These are phyloP conservation scores for Cochlearius cochlearius DNA, from an alignment of 2,113 vertebrate species.

Conservation along the genomic window DNA sequence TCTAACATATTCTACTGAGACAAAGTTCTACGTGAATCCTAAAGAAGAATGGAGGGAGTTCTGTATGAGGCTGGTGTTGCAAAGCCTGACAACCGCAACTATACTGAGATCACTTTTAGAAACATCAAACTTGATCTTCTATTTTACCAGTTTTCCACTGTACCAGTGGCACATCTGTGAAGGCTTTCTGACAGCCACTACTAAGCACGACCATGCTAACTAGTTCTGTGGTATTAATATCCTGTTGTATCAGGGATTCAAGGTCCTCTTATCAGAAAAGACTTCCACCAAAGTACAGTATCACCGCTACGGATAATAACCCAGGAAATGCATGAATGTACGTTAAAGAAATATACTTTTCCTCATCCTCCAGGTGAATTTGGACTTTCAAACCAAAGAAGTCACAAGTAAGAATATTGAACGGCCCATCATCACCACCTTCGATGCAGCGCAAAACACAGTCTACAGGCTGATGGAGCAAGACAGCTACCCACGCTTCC, in stretches of 20 bases:
- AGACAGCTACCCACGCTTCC: conserved; percentile 91
- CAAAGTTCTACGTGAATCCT: background rate
- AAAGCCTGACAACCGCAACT: background rate
- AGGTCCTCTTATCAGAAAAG: background rate
- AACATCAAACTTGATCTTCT: background rate
- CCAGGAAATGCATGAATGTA: background rate
- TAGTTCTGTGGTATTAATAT: background rate
- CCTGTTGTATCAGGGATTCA: background rate
- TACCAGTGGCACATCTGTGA: background rate
- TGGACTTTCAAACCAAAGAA: conserved; percentile 56
- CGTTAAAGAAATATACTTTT: background rate
- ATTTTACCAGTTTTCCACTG: background rate
- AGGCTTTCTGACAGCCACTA: background rate
- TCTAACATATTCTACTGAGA: background rate
- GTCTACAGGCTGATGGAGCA: conserved; percentile 93
- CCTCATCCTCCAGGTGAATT: conserved; percentile 78
- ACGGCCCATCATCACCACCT: conserved; percentile 63
- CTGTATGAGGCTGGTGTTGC: background rate
- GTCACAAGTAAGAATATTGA: background rate
- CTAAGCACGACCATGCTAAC: background rate
- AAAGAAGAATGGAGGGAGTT: background rate
- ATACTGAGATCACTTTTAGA: background rate
- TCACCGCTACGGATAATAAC: background rate
- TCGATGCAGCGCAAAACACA: conserved; percentile 84
- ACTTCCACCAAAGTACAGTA: background rate